These are phyloP conservation scores for Lepidurus arcticus DNA, from an alignment of 1,140 invertebrate species.

Conservation along the genomic window DNA sequence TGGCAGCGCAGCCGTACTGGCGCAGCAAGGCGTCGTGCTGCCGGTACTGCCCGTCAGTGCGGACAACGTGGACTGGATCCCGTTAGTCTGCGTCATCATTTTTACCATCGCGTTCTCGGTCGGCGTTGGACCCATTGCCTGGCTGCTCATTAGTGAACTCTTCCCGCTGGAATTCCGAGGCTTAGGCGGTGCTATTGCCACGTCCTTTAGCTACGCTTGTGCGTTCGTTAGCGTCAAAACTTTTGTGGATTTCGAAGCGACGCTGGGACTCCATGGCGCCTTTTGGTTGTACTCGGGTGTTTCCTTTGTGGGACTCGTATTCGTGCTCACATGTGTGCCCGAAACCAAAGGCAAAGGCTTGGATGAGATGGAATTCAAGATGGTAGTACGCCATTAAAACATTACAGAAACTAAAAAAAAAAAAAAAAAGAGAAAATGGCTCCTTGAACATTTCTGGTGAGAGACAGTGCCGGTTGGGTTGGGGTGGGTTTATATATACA, in stretches of 20 bases:
- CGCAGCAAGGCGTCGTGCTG: slow-evolving; percentile 43
- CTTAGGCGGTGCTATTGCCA: slow-evolving; percentile 72
- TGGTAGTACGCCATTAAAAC: background rate
- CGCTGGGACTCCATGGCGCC: slow-evolving; percentile 68
- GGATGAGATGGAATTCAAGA: slow-evolving; percentile 67
- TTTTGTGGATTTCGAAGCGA: slow-evolving; percentile 68
- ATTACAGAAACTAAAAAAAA: background rate
- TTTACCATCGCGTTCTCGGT: slow-evolving; percentile 78
- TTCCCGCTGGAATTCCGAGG: slow-evolving; percentile 79
- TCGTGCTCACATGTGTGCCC: slow-evolving; percentile 77
- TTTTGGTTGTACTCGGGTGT: slow-evolving; percentile 85
- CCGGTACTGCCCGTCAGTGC: slow-evolving; percentile 34
- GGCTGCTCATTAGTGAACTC: slow-evolving; percentile 77
- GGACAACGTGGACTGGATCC: slow-evolving; percentile 64
- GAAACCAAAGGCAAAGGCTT: slow-evolving; percentile 83
- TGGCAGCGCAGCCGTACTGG: slow-evolving; percentile 41
- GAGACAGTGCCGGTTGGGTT: background rate
- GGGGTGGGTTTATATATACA: background rate
- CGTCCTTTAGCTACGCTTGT: slow-evolving; percentile 78
- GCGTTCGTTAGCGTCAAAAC: slow-evolving; percentile 84
- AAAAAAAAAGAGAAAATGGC: background rate
- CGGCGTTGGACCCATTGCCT: slow-evolving; percentile 83
- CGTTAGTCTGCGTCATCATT: slow-evolving; percentile 69
- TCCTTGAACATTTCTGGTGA: background rate
- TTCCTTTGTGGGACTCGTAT: slow-evolving; percentile 71